phyloP scores from a whole-genome alignment of 2,888 invertebrate genomes.

The Trichogramma evanescens region DNA sequence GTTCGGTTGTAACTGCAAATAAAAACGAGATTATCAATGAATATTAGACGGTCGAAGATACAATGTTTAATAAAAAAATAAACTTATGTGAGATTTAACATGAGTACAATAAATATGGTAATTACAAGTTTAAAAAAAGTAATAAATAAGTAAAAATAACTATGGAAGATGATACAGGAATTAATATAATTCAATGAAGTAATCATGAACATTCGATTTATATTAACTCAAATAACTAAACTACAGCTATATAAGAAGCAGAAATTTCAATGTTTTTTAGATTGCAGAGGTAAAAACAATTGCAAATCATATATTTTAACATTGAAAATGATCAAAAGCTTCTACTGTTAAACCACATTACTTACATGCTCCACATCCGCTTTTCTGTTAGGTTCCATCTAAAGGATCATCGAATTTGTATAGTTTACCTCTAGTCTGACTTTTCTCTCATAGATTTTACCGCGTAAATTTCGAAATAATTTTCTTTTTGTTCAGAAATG shows the following conservation, averaged over 20 bases:
- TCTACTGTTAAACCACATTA: constrained; percentile 42
- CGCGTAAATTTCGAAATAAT: constrained; percentile 8
- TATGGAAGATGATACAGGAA: constrained; percentile 2
- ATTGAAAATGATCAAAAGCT: background rate
- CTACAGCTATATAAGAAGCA: constrained; percentile 23
- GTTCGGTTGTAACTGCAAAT: constrained; percentile 77
- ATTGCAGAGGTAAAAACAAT: background rate
- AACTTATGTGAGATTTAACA: background rate
- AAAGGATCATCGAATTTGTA: constrained; percentile 27
- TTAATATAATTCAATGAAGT: too few species aligned
- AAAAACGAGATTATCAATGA: background rate
- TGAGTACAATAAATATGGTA: background rate
- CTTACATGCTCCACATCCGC: constrained; percentile 77
- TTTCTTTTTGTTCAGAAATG: constrained; percentile 9
- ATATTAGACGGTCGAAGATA: too few species aligned
- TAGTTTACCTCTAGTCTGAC: background rate
- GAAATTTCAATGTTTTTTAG: constrained; percentile 16
- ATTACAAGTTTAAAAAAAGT: background rate
- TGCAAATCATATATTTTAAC: constrained; percentile 16
- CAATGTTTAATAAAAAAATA: background rate
- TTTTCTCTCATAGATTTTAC: background rate
- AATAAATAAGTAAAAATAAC: constrained; percentile 11
- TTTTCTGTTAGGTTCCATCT: constrained; percentile 81
- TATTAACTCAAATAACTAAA: constrained; percentile 24
- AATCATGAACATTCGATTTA: too few species aligned